Percentiles rank a stretch among this genome's conserved stretches.
Evolutionary conservation across 2,113 vertebrate genomes (phyloP).

Genomic region (Grantiella picta): DNA sequence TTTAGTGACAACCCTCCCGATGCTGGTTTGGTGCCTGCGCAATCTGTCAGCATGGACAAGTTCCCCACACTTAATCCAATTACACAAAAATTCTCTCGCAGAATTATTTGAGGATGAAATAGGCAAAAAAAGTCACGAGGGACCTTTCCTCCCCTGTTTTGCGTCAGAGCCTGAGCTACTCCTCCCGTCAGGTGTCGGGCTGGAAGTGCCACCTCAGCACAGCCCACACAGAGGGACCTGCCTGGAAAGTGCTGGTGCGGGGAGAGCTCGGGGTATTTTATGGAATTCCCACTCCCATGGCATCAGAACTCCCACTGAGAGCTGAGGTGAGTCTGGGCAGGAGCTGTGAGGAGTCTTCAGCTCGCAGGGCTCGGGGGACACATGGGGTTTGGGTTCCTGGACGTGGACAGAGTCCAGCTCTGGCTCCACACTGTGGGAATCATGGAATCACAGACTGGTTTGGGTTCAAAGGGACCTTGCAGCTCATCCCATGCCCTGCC

Average conservation of each 20-base stretch:
- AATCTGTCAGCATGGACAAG: conserved; percentile 38
- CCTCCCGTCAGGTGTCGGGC: background rate
- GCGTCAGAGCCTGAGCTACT: background rate
- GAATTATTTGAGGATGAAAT: conserved; percentile 15
- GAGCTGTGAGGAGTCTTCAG: fast-evolving
- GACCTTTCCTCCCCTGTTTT: background rate
- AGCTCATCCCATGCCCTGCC: no score
- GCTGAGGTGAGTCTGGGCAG: fast-evolving
- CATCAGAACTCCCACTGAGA: background rate
- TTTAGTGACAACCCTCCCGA: background rate
- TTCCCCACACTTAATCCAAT: conserved; percentile 54
- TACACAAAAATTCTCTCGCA: background rate
- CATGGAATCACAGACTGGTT: background rate
- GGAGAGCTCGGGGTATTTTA: fast-evolving
- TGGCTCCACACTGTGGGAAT: fast-evolving
- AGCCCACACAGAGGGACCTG: fast-evolving
- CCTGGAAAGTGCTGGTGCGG: fast-evolving
- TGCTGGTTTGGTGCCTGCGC: conserved; percentile 16
- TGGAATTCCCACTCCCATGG: fast-evolving
- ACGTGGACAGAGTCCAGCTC: background rate
- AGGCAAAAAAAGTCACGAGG: background rate
- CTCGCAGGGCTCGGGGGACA: background rate
- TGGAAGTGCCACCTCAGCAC: background rate
- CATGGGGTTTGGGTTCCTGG: background rate
- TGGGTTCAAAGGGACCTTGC: background rate